A percentile compares a stretch with the other conserved stretches of the same genome.
Evolutionary conservation across 2,797 vertebrate species (phyloP).

Genomic region (Diglossa cyanea): DNA sequence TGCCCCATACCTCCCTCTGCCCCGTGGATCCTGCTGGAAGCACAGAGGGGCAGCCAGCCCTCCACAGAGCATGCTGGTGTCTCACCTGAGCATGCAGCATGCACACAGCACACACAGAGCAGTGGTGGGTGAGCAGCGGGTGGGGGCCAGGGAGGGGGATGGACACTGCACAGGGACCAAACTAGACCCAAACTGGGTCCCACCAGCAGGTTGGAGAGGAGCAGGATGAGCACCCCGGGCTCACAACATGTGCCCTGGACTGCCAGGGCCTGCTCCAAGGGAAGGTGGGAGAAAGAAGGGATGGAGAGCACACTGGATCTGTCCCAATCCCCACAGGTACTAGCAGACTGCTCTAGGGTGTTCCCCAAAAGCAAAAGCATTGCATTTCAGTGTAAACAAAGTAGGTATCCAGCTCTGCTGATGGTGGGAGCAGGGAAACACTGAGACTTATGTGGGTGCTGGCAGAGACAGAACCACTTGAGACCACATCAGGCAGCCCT

Average conservation of each 20-base stretch:
- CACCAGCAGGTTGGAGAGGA: not conserved
- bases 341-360: not conserved
- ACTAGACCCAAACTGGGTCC: not conserved
- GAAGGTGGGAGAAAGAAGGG: not conserved
- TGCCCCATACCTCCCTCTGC: not conserved
- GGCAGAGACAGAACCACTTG: not conserved
- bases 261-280: not conserved
- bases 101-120: constrained; percentile 62
- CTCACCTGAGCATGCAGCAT: constrained; percentile 59
- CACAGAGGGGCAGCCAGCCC: not conserved
- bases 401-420: not conserved
- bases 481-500: not conserved
- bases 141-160: not conserved
- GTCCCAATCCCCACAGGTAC: not conserved
- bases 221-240: fast-evolving
- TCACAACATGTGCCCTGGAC: fast-evolving
- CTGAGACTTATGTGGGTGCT: not conserved
- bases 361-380: not conserved
- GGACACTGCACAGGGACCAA: not conserved
- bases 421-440: not conserved
- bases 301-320: not conserved
- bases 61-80: not conserved
- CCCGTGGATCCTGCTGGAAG: not conserved
- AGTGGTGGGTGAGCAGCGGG: not conserved
- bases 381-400: not conserved